These are phyloP conservation scores for Chroicocephalus ridibundus DNA, from an alignment of 2,113 vertebrate genomes.

Conservation along the genomic window DNA sequence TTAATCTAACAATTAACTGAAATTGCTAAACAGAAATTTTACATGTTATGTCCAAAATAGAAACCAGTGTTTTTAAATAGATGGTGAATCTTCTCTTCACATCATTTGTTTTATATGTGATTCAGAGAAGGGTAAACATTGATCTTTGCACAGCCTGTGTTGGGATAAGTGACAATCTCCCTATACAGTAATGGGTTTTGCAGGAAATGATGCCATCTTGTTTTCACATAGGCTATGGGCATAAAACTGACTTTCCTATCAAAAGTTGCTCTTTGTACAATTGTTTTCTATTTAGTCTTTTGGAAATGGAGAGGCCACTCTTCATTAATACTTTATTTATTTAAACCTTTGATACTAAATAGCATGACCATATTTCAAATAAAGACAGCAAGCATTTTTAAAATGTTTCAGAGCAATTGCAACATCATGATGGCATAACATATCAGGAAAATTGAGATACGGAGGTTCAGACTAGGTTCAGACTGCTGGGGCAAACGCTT, in stretches of 20 bases:
- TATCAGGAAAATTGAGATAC: neutral
- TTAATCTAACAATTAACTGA: slow-evolving; percentile 85
- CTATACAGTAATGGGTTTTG: slow-evolving; percentile 45
- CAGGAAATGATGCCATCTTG: slow-evolving; percentile 38
- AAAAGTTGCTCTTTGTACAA: neutral
- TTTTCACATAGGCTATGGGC: neutral
- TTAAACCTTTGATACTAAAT: neutral
- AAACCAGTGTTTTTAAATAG: slow-evolving; percentile 79
- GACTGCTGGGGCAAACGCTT: neutral
- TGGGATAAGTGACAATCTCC: slow-evolving; percentile 60
- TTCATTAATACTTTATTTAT: neutral
- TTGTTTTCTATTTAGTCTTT: neutral
- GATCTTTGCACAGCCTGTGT: slow-evolving; percentile 68
- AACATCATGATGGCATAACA: neutral
- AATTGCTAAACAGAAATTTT: slow-evolving; percentile 85
- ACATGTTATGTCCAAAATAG: slow-evolving; percentile 80
- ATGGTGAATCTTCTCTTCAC: slow-evolving; percentile 72
- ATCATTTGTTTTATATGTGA: slow-evolving; percentile 73
- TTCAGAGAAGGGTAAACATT: slow-evolving; percentile 72
- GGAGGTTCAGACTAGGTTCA: neutral
- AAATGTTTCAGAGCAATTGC: neutral
- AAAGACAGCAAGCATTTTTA: neutral
- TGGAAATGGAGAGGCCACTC: neutral
- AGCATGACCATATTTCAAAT: neutral
- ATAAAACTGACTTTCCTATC: slow-evolving; percentile 27